Evolutionary conservation across 2,113 vertebrate genomes (phyloP), one percentile per base, ranked within the genome.

Genomic region (Muscicapa adusta): DNA sequence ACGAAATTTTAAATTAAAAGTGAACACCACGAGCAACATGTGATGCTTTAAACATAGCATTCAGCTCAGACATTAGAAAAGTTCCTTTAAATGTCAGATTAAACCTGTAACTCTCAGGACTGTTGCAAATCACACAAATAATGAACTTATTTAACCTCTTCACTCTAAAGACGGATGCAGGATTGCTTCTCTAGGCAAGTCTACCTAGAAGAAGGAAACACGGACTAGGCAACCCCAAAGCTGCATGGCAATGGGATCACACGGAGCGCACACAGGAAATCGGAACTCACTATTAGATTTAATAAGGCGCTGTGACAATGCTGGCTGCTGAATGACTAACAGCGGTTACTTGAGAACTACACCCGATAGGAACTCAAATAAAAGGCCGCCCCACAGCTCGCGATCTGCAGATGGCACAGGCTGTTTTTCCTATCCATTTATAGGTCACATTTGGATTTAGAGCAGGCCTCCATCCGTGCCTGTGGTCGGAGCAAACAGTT

Each of bases 341-440:
- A 66, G 51, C 0, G 1, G 66, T 80, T 82, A 79, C 60, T 71
- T 31, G 54, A 83, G 72, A 96, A 76, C 62, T 70, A 58, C 3
- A 31, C 24, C 88, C 67, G 63, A 83, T 42, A 63, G 8, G 77
- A 95, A 88, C 71, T 96, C 50, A 62, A 88, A 88, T 78, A 78
- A 87, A 91, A 91, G 42, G 65, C 87, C 85, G 65, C 82, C 85
- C 43, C 38, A 34, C 75, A 85, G 62, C 50, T 42, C 28, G 10
- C 13, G 53, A 61, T 33, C 43, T 50, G 72, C 57, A 36, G 86
- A 71, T 74, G 84, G 72, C 91, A 92, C 53, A 24, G 57, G 51
- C 89, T 85, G 4, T 90, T 96, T 96, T 95, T 96, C 96, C 96
- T 93, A 95, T 85, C 95, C 96, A 93, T 94, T 94, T 96, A 96